These are phyloP conservation scores for Diglossa cyanea DNA, from an alignment of 2,797 vertebrate genomes.

Conservation along the genomic window DNA sequence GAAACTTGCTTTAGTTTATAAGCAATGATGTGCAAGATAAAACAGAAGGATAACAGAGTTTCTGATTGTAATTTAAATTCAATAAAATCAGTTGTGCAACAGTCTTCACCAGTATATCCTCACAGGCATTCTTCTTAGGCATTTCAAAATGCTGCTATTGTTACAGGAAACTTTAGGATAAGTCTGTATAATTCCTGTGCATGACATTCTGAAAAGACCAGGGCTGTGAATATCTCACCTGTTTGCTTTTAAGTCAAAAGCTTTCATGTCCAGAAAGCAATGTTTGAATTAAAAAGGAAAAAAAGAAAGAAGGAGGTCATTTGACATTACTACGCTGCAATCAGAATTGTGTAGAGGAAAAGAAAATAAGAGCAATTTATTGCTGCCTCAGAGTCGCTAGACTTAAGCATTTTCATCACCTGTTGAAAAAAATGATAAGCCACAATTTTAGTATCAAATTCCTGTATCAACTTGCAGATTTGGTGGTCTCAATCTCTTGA, in stretches of 20 bases:
- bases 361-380: neutral
- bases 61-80: neutral
- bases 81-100: neutral
- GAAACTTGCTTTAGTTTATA: neutral
- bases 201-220: neutral
- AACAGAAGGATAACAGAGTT: neutral
- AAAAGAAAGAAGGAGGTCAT: neutral
- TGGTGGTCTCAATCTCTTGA: neutral
- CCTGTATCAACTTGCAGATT: neutral
- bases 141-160: neutral
- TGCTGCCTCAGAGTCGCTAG: neutral
- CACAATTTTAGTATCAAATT: neutral
- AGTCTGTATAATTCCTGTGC: neutral
- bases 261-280: conserved; percentile 16
- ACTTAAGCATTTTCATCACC: neutral
- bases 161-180: neutral
- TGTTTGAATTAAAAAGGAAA: neutral
- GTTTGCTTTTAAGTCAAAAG: conserved; percentile 29
- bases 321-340: neutral
- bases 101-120: neutral
- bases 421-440: neutral
- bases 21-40: neutral
- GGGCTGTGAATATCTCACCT: conserved; percentile 25
- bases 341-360: neutral
- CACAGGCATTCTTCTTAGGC: neutral